Conservation (phyloP, 2,888 invertebrate species). For the Pseudococcus longispinus region DNA sequence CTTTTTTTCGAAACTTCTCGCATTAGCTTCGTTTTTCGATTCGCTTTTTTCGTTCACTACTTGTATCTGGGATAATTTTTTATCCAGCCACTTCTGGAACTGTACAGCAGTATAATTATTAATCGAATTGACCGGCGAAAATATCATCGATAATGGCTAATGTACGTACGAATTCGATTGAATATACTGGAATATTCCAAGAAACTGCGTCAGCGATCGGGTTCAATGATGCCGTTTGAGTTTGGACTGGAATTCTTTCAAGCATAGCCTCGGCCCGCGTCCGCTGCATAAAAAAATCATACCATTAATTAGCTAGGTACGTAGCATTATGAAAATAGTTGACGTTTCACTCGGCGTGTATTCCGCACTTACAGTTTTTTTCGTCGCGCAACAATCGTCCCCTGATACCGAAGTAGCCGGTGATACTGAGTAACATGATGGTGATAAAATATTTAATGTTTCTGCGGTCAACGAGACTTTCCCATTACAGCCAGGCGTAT, state of each 20-base stretch:
- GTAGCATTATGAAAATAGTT: neutral
- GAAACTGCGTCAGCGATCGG: slow-evolving; percentile 50
- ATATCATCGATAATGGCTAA: neutral
- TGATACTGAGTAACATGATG: slow-evolving; percentile 55
- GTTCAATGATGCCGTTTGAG: slow-evolving; percentile 58
- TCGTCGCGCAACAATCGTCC: slow-evolving; percentile 36
- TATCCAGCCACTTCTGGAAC: slow-evolving; percentile 50
- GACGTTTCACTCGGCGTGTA: neutral
- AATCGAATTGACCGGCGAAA: neutral
- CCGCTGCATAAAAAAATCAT: slow-evolving; percentile 63
- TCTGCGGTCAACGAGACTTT: slow-evolving; percentile 41
- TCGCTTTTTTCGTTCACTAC: neutral
- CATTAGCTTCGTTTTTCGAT: slow-evolving; percentile 35
- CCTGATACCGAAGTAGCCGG: slow-evolving; percentile 54
- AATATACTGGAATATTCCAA: slow-evolving; percentile 55
- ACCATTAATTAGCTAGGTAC: neutral
- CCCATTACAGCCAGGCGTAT: slow-evolving; percentile 51
- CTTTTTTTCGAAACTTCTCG: slow-evolving; percentile 58
- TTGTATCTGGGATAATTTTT: slow-evolving; percentile 50
- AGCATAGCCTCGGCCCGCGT: slow-evolving; percentile 83
- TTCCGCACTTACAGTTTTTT: slow-evolving; percentile 33
- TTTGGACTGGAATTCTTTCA: slow-evolving; percentile 70
- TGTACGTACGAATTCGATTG: slow-evolving; percentile 46
- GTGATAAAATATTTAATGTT: slow-evolving; percentile 44
- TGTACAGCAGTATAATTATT: neutral